Evolutionary conservation across 2,797 vertebrate species (phyloP).

Genomic region (Clarias fuscus): DNA sequence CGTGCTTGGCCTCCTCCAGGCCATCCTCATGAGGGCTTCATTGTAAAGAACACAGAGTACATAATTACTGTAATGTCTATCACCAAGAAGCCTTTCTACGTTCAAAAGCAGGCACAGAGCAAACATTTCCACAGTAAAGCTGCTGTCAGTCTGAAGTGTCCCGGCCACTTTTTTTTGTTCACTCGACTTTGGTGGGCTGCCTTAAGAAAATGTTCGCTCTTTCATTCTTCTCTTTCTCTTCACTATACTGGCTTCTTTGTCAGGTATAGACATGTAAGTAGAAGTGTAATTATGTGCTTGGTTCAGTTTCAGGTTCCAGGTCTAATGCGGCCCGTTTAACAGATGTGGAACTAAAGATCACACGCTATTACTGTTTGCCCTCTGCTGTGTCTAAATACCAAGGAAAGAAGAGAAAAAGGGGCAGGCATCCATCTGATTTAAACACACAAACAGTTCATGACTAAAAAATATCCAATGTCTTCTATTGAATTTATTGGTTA

Average conservation of each 20-base stretch:
- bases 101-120: constrained; percentile 60
- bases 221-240: constrained; percentile 24
- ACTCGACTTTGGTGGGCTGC: constrained; percentile 70
- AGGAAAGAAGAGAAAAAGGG: constrained; percentile 58
- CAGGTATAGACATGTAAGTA: constrained; percentile 68
- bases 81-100: constrained; percentile 54
- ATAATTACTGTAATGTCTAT: constrained; percentile 66
- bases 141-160: constrained; percentile 61
- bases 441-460: constrained; percentile 45
- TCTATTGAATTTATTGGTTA: constrained; percentile 7
- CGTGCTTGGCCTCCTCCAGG: constrained; percentile 32
- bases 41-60: constrained; percentile 49
- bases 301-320: constrained; percentile 64
- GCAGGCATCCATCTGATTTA: constrained; percentile 51
- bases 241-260: constrained; percentile 46
- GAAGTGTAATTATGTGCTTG: constrained; percentile 64
- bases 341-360: constrained; percentile 51
- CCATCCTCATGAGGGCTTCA: constrained; percentile 47
- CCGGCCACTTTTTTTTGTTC: constrained; percentile 44
- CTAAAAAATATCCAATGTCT: neutral
- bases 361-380: constrained; percentile 50
- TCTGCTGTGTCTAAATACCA: constrained; percentile 58
- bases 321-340: constrained; percentile 60
- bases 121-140: constrained; percentile 64
- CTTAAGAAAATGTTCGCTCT: constrained; percentile 44